Conservation (phyloP, 1,140 invertebrate species). For the Camponotus pennsylvanicus region DNA sequence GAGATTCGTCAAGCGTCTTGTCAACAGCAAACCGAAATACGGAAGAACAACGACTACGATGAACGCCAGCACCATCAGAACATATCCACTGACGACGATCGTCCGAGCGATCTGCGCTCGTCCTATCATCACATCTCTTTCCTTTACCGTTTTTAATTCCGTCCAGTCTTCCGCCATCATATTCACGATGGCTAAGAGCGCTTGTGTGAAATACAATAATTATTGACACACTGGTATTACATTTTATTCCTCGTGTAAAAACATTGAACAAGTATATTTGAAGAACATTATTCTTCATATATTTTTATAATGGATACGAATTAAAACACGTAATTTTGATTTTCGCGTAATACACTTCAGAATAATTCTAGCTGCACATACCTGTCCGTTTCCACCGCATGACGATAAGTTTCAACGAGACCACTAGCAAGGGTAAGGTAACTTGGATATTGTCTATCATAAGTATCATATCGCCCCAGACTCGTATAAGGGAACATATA, state of each 20-base stretch:
- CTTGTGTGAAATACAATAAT: conserved; percentile 30
- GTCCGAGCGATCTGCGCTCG: conserved; percentile 6
- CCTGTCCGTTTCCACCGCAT: conserved; percentile 46
- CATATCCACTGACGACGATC: conserved; percentile 31
- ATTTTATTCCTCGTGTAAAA: background rate
- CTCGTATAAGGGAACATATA: background rate
- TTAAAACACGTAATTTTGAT: too few relatives aligned
- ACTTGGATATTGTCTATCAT: conserved; percentile 45
- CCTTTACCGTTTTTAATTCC: conserved; percentile 2
- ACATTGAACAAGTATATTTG: background rate
- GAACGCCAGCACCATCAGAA: conserved; percentile 34
- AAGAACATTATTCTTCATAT: background rate
- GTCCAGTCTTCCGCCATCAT: conserved; percentile 39
- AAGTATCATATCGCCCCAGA: conserved; percentile 39
- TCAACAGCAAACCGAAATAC: conserved; percentile 17
- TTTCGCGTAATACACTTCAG: background rate
- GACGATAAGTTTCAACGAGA: conserved; percentile 33
- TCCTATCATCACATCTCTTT: conserved; percentile 26
- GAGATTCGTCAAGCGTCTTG: conserved; percentile 24
- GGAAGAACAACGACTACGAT: conserved; percentile 17
- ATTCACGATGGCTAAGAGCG: conserved; percentile 17
- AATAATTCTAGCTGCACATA: background rate
- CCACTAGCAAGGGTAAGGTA: conserved; percentile 20
- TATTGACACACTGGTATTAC: background rate
- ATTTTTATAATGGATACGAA: background rate